Evolutionary conservation across 37 sponge, comb jelly and placozoan species (phyloP).

Genomic region (Beroe ovata): DNA sequence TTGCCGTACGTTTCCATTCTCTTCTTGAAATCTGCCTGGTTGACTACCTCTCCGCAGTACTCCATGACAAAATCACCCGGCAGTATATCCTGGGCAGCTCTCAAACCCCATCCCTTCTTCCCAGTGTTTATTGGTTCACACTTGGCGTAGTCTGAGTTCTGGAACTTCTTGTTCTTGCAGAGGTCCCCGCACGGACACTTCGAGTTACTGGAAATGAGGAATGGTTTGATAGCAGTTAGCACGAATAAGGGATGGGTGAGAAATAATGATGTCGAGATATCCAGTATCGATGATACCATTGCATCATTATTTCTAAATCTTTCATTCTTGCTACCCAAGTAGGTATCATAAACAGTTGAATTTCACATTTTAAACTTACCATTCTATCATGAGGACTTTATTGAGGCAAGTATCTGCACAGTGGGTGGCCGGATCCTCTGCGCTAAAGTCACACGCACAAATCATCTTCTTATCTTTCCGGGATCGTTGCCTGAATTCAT

Average conservation of each 20-base stretch:
- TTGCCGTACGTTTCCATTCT: slow-evolving; percentile 79
- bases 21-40: slow-evolving; percentile 79
- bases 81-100: slow-evolving; percentile 72
- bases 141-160: slow-evolving; percentile 78
- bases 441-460: slow-evolving; percentile 89
- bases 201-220: slow-evolving; percentile 53
- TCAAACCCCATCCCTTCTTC: slow-evolving; percentile 92
- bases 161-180: slow-evolving; percentile 88
- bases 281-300: too few relatives aligned
- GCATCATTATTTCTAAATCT: too few relatives aligned
- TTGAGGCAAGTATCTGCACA: slow-evolving; percentile 95
- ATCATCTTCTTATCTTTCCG: slow-evolving; percentile 84
- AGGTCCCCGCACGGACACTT: slow-evolving; percentile 74
- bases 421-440: slow-evolving; percentile 80
- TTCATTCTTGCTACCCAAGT: too few relatives aligned
- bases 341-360: too few relatives aligned
- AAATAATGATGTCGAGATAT: too few relatives aligned
- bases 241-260: too few relatives aligned
- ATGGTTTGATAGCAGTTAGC: too few relatives aligned
- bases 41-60: slow-evolving; percentile 96
- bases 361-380: too few relatives aligned
- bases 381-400: slow-evolving; percentile 94
- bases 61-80: slow-evolving; percentile 88
- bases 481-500: slow-evolving; percentile 21
- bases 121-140: slow-evolving; percentile 89